A percentile compares a stretch with the other conserved stretches of the same genome.
Conservation (phyloP, 1,140 invertebrate species). For the Hypsibius dujardini region DNA sequence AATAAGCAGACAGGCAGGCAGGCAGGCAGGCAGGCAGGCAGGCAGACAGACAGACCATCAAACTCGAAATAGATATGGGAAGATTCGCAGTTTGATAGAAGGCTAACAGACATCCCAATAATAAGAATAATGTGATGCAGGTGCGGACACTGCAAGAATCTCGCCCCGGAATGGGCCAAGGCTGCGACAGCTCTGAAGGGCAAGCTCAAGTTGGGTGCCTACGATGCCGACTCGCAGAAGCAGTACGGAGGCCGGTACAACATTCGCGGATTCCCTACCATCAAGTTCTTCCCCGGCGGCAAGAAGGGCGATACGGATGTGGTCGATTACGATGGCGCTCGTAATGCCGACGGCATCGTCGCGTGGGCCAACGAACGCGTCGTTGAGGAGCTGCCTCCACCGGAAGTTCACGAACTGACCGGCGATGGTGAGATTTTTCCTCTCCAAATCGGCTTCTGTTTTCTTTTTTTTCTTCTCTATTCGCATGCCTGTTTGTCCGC, state of each 20-base stretch:
- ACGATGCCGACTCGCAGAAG: constrained; percentile 72
- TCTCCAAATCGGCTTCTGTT: too few species aligned
- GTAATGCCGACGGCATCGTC: constrained; percentile 75
- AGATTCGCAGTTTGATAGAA: too few species aligned
- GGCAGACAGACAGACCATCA: too few species aligned
- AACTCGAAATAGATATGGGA: too few species aligned
- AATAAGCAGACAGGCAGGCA: too few species aligned
- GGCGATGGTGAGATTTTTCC: constrained; percentile 20
- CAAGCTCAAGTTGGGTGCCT: constrained; percentile 70
- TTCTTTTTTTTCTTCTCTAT: too few species aligned
- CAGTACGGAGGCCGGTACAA: constrained; percentile 39
- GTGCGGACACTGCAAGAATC: constrained; percentile 84
- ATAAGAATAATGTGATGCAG: too few species aligned
- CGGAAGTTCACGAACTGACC: constrained; percentile 60
- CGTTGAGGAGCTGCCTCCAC: constrained; percentile 64
- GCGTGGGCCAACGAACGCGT: constrained; percentile 65
- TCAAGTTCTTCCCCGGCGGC: constrained; percentile 77
- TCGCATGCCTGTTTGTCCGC: too few species aligned
- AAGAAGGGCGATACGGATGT: constrained; percentile 57
- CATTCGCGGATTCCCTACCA: constrained; percentile 86
- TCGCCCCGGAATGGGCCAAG: constrained; percentile 80
- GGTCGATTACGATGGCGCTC: constrained; percentile 56
- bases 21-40: too few species aligned
- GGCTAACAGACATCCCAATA: too few species aligned
- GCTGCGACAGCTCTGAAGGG: constrained; percentile 86